phyloP scores from a whole-genome alignment of 2,888 invertebrate genomes.

The Amiota minor region DNA sequence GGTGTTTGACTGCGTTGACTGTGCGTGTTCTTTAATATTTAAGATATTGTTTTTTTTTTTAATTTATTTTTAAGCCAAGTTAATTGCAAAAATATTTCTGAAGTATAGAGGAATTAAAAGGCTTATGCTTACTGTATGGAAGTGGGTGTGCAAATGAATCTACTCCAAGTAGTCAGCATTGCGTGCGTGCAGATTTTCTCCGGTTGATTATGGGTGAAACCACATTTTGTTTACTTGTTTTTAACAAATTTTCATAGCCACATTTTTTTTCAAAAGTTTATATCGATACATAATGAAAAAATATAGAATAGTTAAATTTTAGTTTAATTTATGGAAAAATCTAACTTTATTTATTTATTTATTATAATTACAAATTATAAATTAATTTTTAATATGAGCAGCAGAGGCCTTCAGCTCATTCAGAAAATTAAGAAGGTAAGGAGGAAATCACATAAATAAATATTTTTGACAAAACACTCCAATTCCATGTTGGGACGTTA shows the following conservation, averaged over 20 bases:
- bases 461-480: no score
- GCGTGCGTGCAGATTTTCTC: slow-evolving; percentile 17
- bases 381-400: no score
- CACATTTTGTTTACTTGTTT: slow-evolving; percentile 22
- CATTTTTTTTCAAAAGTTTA: no score
- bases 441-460: no score
- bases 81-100: slow-evolving; percentile 58
- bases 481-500: no score
- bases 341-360: no score
- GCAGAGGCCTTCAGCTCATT: no score
- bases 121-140: neutral
- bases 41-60: slow-evolving; percentile 47
- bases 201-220: slow-evolving; percentile 2
- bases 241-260: slow-evolving; percentile 26
- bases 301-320: no score
- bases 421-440: no score
- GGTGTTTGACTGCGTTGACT: slow-evolving; percentile 35
- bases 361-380: no score
- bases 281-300: no score
- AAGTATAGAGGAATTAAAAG: neutral
- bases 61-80: slow-evolving; percentile 54
- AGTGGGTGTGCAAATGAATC: slow-evolving; percentile 1
- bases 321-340: no score
- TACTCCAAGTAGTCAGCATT: neutral
- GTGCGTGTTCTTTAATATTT: slow-evolving; percentile 68